Conservation (phyloP, 2,797 vertebrate species). For the Hirundo rustica region DNA sequence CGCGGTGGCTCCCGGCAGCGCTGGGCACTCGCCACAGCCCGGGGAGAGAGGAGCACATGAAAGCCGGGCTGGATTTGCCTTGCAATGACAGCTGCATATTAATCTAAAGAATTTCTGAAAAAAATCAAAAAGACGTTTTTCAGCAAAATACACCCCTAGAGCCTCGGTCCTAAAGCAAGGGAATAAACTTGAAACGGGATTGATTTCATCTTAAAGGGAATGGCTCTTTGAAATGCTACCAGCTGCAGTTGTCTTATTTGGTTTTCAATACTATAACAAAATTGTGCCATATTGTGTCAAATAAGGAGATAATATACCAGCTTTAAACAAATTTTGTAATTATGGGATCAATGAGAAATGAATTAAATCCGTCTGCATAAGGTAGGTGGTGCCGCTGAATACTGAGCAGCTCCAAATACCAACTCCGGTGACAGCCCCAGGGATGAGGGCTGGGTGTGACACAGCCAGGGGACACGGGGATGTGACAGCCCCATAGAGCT, state of each 20-base stretch:
- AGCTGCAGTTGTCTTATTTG: constrained; percentile 87
- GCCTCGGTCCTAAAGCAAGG: constrained; percentile 84
- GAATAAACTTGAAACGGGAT: constrained; percentile 96
- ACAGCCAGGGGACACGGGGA: background rate
- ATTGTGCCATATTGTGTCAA: constrained; percentile 96
- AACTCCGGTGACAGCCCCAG: background rate
- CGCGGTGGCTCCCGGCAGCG: constrained; percentile 49
- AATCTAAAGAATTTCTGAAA: constrained; percentile 95
- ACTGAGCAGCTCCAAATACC: constrained; percentile 63
- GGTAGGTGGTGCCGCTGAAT: constrained; percentile 60
- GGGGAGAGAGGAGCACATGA: constrained; percentile 90
- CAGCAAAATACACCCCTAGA: constrained; percentile 90
- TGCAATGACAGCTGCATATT: constrained; percentile 98
- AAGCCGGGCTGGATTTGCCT: constrained; percentile 91
- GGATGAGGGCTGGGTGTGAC: accelerated
- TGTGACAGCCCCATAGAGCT: too few relatives aligned
- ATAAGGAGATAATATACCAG: constrained; percentile 88
- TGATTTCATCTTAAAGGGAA: constrained; percentile 97
- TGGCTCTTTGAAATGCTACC: constrained; percentile 91
- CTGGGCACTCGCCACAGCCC: constrained; percentile 78
- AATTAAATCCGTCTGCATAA: constrained; percentile 72
- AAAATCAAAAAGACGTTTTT: constrained; percentile 95
- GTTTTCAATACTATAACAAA: constrained; percentile 90
- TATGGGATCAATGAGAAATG: constrained; percentile 79
- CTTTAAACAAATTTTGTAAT: constrained; percentile 95